Percentiles rank a stretch among this genome's conserved stretches.
phyloP scores from a whole-genome alignment of 2,888 invertebrate genomes.

The Lissonota sp. region DNA sequence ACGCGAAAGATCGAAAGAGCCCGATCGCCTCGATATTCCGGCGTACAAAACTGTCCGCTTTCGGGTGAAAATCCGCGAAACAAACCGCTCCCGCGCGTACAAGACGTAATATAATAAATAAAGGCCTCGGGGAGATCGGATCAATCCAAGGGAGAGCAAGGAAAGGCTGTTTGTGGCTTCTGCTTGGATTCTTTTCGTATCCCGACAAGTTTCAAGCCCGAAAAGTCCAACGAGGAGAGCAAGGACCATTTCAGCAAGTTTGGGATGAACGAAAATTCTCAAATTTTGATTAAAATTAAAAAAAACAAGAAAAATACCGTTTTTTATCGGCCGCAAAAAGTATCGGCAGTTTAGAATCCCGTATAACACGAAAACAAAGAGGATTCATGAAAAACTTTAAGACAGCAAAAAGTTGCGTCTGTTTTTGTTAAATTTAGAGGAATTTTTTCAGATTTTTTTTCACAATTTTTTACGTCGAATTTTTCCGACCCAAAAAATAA shows the following conservation, averaged over 20 bases:
- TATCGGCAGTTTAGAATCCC: no score
- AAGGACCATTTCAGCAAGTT: constrained; percentile 10
- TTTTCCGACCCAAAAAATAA: no score
- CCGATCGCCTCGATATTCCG: constrained; percentile 55
- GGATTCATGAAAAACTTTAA: no score
- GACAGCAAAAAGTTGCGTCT: no score
- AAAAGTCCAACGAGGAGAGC: constrained; percentile 43
- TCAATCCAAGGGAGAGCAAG: constrained; percentile 61
- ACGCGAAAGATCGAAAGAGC: constrained; percentile 54
- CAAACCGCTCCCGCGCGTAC: constrained; percentile 48
- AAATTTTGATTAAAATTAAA: no score
- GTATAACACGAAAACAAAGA: no score
- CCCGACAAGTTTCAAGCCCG: neutral
- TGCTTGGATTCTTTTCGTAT: constrained; percentile 49
- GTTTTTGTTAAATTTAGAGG: no score
- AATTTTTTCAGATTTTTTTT: no score
- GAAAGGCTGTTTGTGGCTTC: constrained; percentile 35
- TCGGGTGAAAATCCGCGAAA: constrained; percentile 59
- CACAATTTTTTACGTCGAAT: no score
- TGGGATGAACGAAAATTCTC: no score
- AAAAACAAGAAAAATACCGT: no score
- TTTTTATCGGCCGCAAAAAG: no score
- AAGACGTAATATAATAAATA: constrained; percentile 55
- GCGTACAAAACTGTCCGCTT: constrained; percentile 53
- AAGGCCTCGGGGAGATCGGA: constrained; percentile 64